phyloP scores from a whole-genome alignment of 2,797 vertebrate species.

The Neostethus bicornis region DNA sequence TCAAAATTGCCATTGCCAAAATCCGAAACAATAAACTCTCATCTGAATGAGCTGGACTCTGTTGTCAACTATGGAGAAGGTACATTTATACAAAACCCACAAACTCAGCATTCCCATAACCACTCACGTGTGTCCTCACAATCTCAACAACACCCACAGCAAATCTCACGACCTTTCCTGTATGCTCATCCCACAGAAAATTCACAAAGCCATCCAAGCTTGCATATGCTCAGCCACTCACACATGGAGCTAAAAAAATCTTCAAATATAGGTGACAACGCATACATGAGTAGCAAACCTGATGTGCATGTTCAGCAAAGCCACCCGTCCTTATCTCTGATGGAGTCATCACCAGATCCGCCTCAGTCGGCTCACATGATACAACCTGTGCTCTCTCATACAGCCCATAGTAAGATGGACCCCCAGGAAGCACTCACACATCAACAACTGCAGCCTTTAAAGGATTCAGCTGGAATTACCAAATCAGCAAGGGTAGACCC shows the following conservation, averaged over 20 bases:
- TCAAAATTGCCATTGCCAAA: slow-evolving; percentile 71
- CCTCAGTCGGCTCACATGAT: slow-evolving; percentile 80
- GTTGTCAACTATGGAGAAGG: slow-evolving; percentile 74
- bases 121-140: slow-evolving; percentile 70
- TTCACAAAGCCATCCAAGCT: slow-evolving; percentile 57
- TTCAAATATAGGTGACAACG: slow-evolving; percentile 75
- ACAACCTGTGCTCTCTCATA: slow-evolving; percentile 88
- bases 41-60: slow-evolving; percentile 71
- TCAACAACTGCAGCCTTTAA: slow-evolving; percentile 62
- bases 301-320: slow-evolving; percentile 74
- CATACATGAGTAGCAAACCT: slow-evolving; percentile 78
- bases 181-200: slow-evolving; percentile 72
- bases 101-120: slow-evolving; percentile 75
- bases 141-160: slow-evolving; percentile 76
- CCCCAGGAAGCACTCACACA: slow-evolving; percentile 62
- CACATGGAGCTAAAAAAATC: slow-evolving; percentile 84
- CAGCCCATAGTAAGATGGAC: slow-evolving; percentile 76
- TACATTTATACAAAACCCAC: slow-evolving; percentile 71
- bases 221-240: slow-evolving; percentile 75
- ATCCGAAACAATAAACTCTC: slow-evolving; percentile 59
- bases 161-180: slow-evolving; percentile 74
- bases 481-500: slow-evolving; percentile 60
- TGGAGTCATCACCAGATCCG: slow-evolving; percentile 83
- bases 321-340: slow-evolving; percentile 76
- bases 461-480: slow-evolving; percentile 59